phyloP scores from a whole-genome alignment of 2,797 vertebrate genomes.

The Takifugu ocellatus region DNA sequence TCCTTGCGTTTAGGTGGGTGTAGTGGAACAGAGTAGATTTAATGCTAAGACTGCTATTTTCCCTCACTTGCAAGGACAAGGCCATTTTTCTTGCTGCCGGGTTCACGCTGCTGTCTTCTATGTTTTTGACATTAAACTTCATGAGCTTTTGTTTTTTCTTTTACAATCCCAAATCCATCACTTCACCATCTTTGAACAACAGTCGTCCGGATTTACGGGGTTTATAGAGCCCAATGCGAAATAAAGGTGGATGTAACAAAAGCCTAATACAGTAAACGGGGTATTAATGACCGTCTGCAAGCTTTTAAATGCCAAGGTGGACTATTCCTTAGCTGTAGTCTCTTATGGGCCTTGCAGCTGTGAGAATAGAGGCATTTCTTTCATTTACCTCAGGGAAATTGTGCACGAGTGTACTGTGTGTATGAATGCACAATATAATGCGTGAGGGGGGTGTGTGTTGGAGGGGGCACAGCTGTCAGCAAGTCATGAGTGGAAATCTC shows the following conservation, averaged over 20 bases:
- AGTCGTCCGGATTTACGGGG: neutral
- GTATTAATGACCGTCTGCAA: constrained; percentile 15
- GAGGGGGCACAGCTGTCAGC: constrained; percentile 21
- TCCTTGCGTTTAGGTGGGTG: constrained; percentile 12
- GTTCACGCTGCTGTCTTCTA: neutral
- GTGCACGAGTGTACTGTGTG: neutral
- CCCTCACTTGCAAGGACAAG: constrained; percentile 53
- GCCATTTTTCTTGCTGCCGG: constrained; percentile 15
- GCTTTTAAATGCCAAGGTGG: constrained; percentile 41
- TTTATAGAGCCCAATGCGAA: constrained; percentile 3
- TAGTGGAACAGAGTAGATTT: constrained; percentile 29
- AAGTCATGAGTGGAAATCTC: constrained; percentile 62
- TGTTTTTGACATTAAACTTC: constrained; percentile 1
- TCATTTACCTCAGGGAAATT: constrained; percentile 40
- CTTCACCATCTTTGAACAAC: neutral
- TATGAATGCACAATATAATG: constrained; percentile 17
- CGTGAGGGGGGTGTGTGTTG: neutral
- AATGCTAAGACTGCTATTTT: constrained; percentile 41
- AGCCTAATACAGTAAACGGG: neutral
- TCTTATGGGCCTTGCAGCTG: constrained; percentile 38
- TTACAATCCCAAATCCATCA: neutral
- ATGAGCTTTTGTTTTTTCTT: neutral
- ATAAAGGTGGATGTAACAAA: neutral
- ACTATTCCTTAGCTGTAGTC: constrained; percentile 32
- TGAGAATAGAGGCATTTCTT: constrained; percentile 28